Evolutionary conservation across 2,113 vertebrate genomes (phyloP).

Genomic region (Chaetodon trifascialis): DNA sequence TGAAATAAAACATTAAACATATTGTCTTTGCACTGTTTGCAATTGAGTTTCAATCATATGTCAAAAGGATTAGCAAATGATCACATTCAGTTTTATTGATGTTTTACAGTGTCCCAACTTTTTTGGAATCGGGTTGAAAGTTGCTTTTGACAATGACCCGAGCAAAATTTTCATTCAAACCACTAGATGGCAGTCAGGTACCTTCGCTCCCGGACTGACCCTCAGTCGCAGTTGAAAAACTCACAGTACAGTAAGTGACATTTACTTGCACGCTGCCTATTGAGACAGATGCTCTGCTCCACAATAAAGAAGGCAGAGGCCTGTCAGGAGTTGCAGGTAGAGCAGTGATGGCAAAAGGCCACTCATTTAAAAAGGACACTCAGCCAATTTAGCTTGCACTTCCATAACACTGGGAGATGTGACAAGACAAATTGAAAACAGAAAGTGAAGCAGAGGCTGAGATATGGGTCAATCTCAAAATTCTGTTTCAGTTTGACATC

Average conservation of each 20-base stretch:
- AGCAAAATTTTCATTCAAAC: not conserved
- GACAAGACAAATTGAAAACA: no score
- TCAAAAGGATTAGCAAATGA: no score
- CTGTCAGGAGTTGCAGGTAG: not conserved
- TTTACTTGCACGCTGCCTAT: not conserved
- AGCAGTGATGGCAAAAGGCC: not conserved
- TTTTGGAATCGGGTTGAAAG: no score
- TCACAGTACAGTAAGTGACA: not conserved
- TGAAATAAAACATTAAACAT: no score
- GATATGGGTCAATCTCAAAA: not conserved
- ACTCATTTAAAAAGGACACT: not conserved
- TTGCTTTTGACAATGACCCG: no score
- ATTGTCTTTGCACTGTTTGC: no score
- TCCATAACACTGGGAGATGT: no score
- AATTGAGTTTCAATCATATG: no score
- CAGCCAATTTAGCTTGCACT: no score
- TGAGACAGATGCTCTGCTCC: not conserved
- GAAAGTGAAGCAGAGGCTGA: no score
- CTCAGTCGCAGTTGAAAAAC: not conserved
- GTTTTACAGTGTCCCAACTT: no score
- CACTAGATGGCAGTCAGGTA: slow-evolving; percentile 57
- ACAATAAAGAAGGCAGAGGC: not conserved
- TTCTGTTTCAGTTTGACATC: not conserved
- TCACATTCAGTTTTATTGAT: no score
- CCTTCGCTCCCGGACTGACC: not conserved